Evolutionary conservation across 2,888 invertebrate genomes (phyloP), one percentile per base, ranked within the genome.

Genomic region (Neoaliturus tenellus): DNA sequence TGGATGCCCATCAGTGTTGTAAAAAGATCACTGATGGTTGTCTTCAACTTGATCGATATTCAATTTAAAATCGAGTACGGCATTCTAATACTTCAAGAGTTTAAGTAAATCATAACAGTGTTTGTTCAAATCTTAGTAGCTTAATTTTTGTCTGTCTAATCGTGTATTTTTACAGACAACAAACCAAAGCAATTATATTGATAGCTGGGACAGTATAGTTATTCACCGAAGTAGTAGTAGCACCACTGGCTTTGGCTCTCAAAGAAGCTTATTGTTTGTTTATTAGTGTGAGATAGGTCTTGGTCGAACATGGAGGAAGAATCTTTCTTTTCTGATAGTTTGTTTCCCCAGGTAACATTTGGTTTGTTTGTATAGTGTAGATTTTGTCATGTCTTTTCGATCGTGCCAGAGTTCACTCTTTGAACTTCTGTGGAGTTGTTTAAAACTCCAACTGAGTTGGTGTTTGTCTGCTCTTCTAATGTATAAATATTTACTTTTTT

Each of bases 211-310:
- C 62, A 62, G 62, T 51, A 23, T 20, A 4, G n/a, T 23, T 2
- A 5, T 51, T 10, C n/a, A 5, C 23, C 23, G n/a, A 51, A 48
- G 5, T 62, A 12, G 51, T 17, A 51, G 20, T 28, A 55, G 5
- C 3, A 23, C 1, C 23, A 8, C 23, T 4, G 55, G 55, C 17
- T 28, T 62, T 12, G 17, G 31, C 12, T 28, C 12, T 62, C 28
- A 62, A 62, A 20, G 62, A 62, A 62, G 62, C 31, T 62, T 28
- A 28, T 62, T 62, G 62, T 62, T 62, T 62, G 5, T 28, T 28
- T 14, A 14, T 28, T 14, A 62, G 62, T 62, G 28, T 25, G 62
- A 62, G 62, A 4, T 62, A 62, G 62, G 31, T 28, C 31, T 62
- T 62, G 62, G 62, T 62, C 17, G 5, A 62, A 25, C 12, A 62